These are phyloP conservation scores for Calonectris borealis DNA, from an alignment of 2,113 vertebrate species.

Conservation along the genomic window DNA sequence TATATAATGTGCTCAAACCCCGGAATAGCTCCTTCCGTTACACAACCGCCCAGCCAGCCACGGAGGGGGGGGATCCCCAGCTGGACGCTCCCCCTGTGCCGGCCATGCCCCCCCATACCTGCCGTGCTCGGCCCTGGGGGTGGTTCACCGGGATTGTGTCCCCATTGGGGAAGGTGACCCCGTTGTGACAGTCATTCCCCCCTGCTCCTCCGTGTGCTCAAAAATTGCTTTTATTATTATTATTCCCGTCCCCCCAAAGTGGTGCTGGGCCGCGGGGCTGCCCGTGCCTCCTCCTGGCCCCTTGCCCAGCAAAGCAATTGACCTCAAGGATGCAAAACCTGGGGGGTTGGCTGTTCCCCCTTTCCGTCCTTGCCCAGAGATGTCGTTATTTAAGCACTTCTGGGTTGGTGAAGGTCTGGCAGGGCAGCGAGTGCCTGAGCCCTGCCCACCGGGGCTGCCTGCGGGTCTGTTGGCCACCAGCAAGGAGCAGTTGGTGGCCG, in stretches of 20 bases:
- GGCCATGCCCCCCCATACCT: background rate
- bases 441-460: background rate
- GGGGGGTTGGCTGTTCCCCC: background rate
- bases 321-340: background rate
- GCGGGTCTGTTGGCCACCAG: background rate
- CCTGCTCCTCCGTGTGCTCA: background rate
- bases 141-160: rapidly evolving
- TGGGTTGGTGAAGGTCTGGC: background rate
- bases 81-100: background rate
- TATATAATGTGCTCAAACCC: constrained; percentile 66
- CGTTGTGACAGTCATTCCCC: background rate
- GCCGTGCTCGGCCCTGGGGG: rapidly evolving
- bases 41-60: constrained; percentile 29
- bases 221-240: background rate
- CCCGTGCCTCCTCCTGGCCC: background rate
- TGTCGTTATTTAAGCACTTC: background rate
- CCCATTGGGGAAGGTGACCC: background rate
- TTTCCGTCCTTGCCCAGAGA: rapidly evolving
- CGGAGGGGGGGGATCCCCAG: background rate
- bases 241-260: background rate
- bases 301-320: background rate
- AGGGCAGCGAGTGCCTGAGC: rapidly evolving
- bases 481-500: background rate
- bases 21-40: constrained; percentile 63
- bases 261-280: background rate